A percentile compares a stretch with the other conserved stretches of the same genome.
These are phyloP conservation scores for Gallirallus australis DNA, from an alignment of 2,797 vertebrate species.

Conservation along the genomic window DNA sequence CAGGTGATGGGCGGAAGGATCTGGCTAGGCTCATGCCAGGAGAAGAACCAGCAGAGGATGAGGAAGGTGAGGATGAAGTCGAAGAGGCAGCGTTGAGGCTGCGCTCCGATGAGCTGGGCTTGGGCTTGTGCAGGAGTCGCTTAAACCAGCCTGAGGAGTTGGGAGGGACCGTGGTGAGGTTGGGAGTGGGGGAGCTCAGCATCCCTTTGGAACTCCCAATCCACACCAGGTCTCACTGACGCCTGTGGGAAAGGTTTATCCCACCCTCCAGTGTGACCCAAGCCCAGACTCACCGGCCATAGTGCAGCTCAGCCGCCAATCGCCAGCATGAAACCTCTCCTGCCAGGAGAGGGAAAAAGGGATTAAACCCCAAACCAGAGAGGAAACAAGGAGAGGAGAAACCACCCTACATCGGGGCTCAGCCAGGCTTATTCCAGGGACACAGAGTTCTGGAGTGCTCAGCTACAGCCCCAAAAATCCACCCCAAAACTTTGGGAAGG, in stretches of 20 bases:
- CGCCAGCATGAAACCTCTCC: not conserved
- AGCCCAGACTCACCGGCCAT: slow-evolving; percentile 46
- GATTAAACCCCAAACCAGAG: too few species aligned
- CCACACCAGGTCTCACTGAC: not conserved
- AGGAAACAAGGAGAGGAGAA: not conserved
- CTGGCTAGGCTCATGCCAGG: not conserved
- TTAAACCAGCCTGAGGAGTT: slow-evolving; percentile 73
- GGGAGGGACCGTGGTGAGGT: not conserved
- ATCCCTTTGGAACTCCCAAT: not conserved
- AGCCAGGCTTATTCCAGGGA: fast-evolving
- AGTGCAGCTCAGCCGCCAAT: fast-evolving
- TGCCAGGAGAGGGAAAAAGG: not conserved
- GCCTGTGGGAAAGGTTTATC: not conserved
- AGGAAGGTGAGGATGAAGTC: not conserved
- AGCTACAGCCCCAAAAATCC: not conserved
- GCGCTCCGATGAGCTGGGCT: not conserved
- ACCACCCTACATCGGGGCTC: fast-evolving
- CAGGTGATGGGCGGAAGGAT: fast-evolving
- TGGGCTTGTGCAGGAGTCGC: slow-evolving; percentile 67
- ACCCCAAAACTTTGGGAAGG: not conserved
- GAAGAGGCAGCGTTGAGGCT: not conserved
- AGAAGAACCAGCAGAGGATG: not conserved
- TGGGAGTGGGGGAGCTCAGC: not conserved
- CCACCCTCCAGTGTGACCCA: fast-evolving
- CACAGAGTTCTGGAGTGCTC: fast-evolving